Evolutionary conservation across 1,140 invertebrate genomes (phyloP).

Genomic region (Alviniconcha marisindica): DNA sequence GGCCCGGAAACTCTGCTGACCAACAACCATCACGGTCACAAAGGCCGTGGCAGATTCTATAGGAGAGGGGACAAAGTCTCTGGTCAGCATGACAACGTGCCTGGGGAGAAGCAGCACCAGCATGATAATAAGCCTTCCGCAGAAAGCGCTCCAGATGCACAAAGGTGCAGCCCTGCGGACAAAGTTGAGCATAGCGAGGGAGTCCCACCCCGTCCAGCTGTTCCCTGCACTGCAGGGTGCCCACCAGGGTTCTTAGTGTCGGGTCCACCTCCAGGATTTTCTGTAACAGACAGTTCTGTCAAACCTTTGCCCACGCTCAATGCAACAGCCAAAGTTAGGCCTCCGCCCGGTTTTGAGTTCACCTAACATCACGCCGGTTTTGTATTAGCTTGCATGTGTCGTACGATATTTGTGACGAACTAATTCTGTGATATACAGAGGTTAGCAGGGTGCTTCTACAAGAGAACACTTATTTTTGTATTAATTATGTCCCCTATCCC

Average conservation of each 20-base stretch:
- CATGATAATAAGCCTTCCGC: too few species aligned
- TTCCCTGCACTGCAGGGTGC: too few species aligned
- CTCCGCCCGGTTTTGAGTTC: constrained; percentile 7
- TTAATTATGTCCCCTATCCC: too few species aligned
- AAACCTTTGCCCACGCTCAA: neutral
- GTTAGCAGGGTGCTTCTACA: too few species aligned
- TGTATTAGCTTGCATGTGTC: too few species aligned
- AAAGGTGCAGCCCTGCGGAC: neutral
- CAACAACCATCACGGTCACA: neutral
- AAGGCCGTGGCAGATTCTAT: neutral
- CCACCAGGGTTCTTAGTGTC: neutral
- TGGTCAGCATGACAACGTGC: neutral
- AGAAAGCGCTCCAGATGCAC: neutral
- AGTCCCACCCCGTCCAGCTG: neutral
- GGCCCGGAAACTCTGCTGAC: neutral
- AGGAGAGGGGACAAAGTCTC: neutral
- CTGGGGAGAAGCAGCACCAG: neutral
- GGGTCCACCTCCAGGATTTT: constrained; percentile 11
- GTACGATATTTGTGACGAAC: too few species aligned
- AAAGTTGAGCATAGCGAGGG: too few species aligned
- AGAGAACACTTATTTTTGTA: too few species aligned
- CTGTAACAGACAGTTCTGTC: too few species aligned
- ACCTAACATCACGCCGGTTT: neutral
- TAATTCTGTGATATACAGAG: too few species aligned
- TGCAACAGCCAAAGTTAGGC: neutral